Percentiles rank a stretch among this genome's conserved stretches.
phyloP scores from a whole-genome alignment of 1,140 invertebrate genomes.

The Papilio aristodemus region DNA sequence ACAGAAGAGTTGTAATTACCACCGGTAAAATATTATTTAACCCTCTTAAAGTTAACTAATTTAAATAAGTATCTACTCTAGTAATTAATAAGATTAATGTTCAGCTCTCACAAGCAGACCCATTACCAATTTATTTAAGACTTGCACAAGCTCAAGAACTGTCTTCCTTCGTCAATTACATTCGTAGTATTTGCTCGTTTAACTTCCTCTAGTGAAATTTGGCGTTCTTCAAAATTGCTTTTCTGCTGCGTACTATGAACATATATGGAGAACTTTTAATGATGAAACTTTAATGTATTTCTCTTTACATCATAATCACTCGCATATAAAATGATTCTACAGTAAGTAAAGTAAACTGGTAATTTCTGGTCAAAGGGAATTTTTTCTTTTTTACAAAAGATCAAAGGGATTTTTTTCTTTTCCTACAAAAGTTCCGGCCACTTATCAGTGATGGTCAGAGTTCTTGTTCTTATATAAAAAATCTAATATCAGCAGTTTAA shows the following conservation, averaged over 20 bases:
- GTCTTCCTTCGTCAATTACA: slow-evolving; percentile 5
- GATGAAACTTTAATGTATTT: slow-evolving; percentile 13
- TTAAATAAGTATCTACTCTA: neutral
- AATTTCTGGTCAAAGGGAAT: no score
- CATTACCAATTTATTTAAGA: neutral
- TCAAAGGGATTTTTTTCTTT: no score
- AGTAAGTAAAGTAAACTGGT: no score
- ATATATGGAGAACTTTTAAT: slow-evolving; percentile 7
- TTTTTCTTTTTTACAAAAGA: no score
- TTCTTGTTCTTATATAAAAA: no score
- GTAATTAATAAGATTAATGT: slow-evolving; percentile 4
- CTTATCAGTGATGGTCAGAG: no score
- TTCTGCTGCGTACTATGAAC: neutral
- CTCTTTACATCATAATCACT: no score
- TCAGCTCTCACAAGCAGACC: neutral
- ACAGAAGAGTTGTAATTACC: no score
- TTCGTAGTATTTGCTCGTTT: slow-evolving; percentile 3
- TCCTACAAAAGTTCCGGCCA: no score
- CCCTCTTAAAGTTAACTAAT: neutral
- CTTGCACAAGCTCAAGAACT: neutral
- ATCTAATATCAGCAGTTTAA: no score
- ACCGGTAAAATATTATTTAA: neutral
- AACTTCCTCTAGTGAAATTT: slow-evolving; percentile 8
- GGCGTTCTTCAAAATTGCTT: slow-evolving; percentile 10
- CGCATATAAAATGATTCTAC: no score